These are phyloP conservation scores for Imbricaverruca yamaguchii DNA, from an alignment of 2,888 invertebrate species.

Conservation along the genomic window DNA sequence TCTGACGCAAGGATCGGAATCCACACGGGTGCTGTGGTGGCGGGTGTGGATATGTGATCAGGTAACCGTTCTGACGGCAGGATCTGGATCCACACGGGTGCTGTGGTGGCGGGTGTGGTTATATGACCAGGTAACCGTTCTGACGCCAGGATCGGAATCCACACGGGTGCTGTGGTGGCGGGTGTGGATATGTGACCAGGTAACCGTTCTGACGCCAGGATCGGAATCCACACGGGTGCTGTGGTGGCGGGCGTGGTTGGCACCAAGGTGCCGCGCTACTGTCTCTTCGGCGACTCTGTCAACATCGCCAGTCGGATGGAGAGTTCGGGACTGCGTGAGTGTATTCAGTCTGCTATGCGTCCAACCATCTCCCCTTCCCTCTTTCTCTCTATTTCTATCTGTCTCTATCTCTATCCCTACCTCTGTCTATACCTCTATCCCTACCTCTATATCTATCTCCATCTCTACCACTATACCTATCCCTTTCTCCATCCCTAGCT, in stretches of 20 bases:
- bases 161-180: conserved; percentile 79
- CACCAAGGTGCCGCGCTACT: conserved; percentile 72
- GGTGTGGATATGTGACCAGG: conserved; percentile 55
- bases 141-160: conserved; percentile 51
- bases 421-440: too few relatives aligned
- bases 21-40: conserved; percentile 80
- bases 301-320: conserved; percentile 90
- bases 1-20: conserved; percentile 48
- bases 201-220: conserved; percentile 26
- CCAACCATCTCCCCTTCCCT: too few relatives aligned
- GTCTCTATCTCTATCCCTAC: too few relatives aligned
- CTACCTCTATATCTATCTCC: too few relatives aligned
- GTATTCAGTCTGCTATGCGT: background rate
- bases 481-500: too few relatives aligned
- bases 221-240: conserved; percentile 73
- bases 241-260: conserved; percentile 84
- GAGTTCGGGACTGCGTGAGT: conserved; percentile 48
- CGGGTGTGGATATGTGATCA: conserved; percentile 58
- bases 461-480: too few relatives aligned
- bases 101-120: conserved; percentile 79
- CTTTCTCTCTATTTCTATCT: too few relatives aligned
- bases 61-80: conserved; percentile 23
- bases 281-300: conserved; percentile 83
- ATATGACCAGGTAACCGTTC: too few relatives aligned
- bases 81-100: conserved; percentile 70